These are phyloP conservation scores for Apocrypta bakeri DNA, from an alignment of 1,140 invertebrate genomes.

Conservation along the genomic window DNA sequence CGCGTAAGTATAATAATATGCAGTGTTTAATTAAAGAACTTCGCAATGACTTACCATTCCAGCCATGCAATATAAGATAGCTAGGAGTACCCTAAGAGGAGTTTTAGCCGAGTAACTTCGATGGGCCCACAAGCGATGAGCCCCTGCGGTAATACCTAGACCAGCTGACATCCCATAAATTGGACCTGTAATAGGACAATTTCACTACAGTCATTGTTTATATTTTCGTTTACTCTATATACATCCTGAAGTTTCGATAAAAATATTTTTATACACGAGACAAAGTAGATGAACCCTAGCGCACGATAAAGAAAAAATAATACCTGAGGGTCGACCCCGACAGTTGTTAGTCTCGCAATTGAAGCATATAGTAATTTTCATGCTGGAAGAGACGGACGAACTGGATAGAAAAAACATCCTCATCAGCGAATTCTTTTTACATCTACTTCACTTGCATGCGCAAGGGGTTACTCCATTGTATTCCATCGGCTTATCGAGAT, in stretches of 20 bases:
- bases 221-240: too few species aligned
- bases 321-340: background rate
- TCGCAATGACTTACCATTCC: conserved; percentile 60
- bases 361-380: background rate
- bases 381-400: background rate
- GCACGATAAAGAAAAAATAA: too few species aligned
- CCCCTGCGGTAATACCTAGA: conserved; percentile 86
- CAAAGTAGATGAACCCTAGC: too few species aligned
- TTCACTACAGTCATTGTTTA: background rate
- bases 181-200: conserved; percentile 51
- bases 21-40: background rate
- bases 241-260: too few species aligned
- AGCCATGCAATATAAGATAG: conserved; percentile 63
- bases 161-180: conserved; percentile 65
- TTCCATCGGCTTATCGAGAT: conserved; percentile 31
- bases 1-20: too few species aligned
- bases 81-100: conserved; percentile 78
- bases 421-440: conserved; percentile 43
- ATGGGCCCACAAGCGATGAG: conserved; percentile 90
- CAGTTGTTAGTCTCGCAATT: background rate
- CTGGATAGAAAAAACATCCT: conserved; percentile 10
- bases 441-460: background rate
- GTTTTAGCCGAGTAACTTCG: conserved; percentile 86
- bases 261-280: too few species aligned
- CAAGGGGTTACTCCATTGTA: conserved; percentile 15